Percentiles rank a stretch among this genome's conserved stretches.
phyloP scores from a whole-genome alignment of 2,113 vertebrate genomes.

The Tinamus guttatus region DNA sequence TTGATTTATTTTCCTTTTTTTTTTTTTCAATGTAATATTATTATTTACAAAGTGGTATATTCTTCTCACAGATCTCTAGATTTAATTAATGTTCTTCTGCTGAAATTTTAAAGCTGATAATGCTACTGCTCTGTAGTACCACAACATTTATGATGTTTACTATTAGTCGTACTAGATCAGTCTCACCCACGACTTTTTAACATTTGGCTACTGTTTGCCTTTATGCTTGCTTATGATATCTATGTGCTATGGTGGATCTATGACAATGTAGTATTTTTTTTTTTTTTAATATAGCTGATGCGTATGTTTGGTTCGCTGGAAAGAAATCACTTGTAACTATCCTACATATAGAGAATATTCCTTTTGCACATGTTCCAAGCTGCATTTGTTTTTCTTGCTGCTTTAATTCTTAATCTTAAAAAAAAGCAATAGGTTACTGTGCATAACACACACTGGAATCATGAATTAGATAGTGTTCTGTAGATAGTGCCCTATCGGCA shows the following conservation, averaged over 20 bases:
- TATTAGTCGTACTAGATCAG: neutral
- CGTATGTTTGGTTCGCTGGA: constrained; percentile 45
- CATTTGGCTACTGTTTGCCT: neutral
- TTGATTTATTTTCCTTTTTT: neutral
- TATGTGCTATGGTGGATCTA: neutral
- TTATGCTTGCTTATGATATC: neutral
- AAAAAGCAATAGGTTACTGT: neutral
- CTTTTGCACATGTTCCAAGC: constrained; percentile 51
- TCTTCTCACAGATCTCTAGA: neutral
- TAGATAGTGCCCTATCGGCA: neutral
- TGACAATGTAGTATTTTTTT: constrained; percentile 4
- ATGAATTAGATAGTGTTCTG: neutral
- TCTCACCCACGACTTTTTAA: neutral
- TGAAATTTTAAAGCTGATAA: neutral
- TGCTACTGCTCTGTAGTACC: neutral
- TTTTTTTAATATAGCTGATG: constrained; percentile 27
- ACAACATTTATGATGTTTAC: neutral
- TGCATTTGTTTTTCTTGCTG: constrained; percentile 4
- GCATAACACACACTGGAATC: neutral
- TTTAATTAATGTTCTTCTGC: neutral
- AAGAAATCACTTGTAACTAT: constrained; percentile 43
- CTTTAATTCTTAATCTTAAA: constrained; percentile 25
- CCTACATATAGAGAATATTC: neutral
- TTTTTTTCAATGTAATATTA: neutral
- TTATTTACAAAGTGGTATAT: neutral